phyloP scores from a whole-genome alignment of 2,888 invertebrate species.

The Platycheirus albimanus region DNA sequence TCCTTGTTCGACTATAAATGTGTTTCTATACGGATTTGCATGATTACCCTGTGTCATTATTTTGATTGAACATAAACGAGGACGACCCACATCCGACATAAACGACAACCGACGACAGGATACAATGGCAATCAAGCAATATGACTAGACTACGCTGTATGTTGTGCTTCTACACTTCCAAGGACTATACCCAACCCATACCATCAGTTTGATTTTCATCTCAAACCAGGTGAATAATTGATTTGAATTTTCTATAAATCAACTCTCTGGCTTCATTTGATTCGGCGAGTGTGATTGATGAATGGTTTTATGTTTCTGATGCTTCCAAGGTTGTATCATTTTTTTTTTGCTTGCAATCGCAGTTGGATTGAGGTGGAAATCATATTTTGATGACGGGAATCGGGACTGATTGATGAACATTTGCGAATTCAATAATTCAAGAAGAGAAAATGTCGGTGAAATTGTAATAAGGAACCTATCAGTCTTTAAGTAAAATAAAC shows the following conservation, averaged over 20 bases:
- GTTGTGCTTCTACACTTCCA: background rate
- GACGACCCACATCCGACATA: slow-evolving; percentile 42
- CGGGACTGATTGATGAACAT: slow-evolving; percentile 58
- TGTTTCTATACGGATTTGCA: slow-evolving; percentile 61
- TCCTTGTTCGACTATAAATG: slow-evolving; percentile 21
- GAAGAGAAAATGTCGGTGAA: background rate
- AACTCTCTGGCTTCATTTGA: slow-evolving; percentile 31
- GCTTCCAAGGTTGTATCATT: slow-evolving; percentile 24
- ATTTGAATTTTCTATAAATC: slow-evolving; percentile 64
- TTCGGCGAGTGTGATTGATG: slow-evolving; percentile 55
- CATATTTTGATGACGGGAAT: slow-evolving; percentile 66
- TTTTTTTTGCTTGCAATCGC: slow-evolving; percentile 1
- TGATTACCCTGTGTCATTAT: slow-evolving; percentile 70
- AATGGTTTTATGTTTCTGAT: slow-evolving; percentile 33
- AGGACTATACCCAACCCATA: background rate
- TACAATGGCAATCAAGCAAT: slow-evolving; percentile 54
- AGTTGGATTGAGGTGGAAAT: slow-evolving; percentile 54
- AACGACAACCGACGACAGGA: slow-evolving; percentile 35
- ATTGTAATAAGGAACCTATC: background rate
- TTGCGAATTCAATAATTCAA: background rate
- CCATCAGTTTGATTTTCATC: slow-evolving; percentile 19
- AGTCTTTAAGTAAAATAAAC: too few species aligned
- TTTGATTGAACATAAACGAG: slow-evolving; percentile 65
- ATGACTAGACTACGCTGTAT: slow-evolving; percentile 8
- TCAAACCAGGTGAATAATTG: slow-evolving; percentile 67